Percentiles rank a stretch among this genome's conserved stretches.
Conservation (phyloP, 1,140 invertebrate species). For the Drosophila busckii region DNA sequence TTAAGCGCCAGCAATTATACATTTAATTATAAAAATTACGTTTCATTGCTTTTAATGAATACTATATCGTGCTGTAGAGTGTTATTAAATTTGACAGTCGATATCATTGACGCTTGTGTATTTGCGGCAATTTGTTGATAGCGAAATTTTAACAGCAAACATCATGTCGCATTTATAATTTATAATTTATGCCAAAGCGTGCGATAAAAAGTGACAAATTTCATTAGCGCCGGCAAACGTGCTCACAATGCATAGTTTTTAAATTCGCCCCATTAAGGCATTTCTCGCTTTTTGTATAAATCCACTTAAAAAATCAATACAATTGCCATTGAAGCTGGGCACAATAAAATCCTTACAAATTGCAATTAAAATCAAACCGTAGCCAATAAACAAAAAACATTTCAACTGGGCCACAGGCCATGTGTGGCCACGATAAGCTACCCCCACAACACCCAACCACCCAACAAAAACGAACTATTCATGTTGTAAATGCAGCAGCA, state of each 20-base stretch:
- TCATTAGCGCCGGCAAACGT: constrained; percentile 1
- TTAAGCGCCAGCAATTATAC: too few relatives aligned
- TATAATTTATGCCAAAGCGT: background rate
- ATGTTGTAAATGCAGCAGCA: too few relatives aligned
- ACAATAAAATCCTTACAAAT: constrained; percentile 10
- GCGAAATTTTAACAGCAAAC: constrained; percentile 8
- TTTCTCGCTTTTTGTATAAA: constrained; percentile 9
- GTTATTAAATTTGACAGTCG: background rate
- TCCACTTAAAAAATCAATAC: constrained; percentile 23
- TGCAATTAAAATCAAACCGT: constrained; percentile 29
- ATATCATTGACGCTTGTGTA: background rate
- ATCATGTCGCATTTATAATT: background rate
- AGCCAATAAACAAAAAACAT: background rate
- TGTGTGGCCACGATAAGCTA: constrained; percentile 4
- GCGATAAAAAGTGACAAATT: background rate
- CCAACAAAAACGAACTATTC: too few relatives aligned
- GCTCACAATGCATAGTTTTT: constrained; percentile 13
- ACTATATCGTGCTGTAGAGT: constrained; percentile 1
- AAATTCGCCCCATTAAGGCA: background rate
- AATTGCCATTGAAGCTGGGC: background rate
- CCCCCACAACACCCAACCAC: background rate
- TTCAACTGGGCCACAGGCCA: constrained; percentile 10
- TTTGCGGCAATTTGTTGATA: constrained; percentile 13
- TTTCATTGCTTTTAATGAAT: background rate
- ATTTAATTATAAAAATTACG: too few relatives aligned